Conservation (phyloP, 1,140 invertebrate genomes). For the Aphis gossypii region DNA sequence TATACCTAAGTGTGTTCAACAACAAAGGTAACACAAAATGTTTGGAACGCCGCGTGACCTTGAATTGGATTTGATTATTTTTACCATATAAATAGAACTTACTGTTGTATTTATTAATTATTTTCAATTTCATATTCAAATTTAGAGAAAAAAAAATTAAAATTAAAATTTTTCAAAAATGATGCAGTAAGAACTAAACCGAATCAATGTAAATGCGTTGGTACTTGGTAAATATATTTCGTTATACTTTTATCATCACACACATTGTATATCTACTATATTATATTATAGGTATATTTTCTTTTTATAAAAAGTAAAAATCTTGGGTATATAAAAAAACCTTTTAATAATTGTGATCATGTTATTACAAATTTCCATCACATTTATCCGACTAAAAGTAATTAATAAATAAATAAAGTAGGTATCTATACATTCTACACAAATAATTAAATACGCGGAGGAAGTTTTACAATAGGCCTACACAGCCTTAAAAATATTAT, state of each 20-base stretch:
- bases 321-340: not conserved
- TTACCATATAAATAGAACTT: not conserved
- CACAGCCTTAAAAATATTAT: not conserved
- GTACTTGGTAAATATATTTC: too few species aligned
- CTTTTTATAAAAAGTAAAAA: too few species aligned
- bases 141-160: too few species aligned
- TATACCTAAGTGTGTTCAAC: not conserved
- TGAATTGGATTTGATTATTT: not conserved
- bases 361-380: not conserved
- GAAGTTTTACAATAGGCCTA: not conserved
- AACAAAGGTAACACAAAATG: not conserved
- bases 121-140: too few species aligned
- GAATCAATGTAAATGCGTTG: too few species aligned
- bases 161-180: not conserved
- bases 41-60: not conserved
- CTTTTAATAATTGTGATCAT: not conserved
- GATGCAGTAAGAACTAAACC: not conserved
- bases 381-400: not conserved
- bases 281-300: not conserved
- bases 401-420: not conserved
- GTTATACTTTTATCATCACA: too few species aligned
- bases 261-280: not conserved
- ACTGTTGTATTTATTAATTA: too few species aligned
- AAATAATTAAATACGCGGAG: not conserved
- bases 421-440: not conserved